These are phyloP conservation scores for Meiosimyza decipiens DNA, from an alignment of 2,888 invertebrate genomes.

Conservation along the genomic window DNA sequence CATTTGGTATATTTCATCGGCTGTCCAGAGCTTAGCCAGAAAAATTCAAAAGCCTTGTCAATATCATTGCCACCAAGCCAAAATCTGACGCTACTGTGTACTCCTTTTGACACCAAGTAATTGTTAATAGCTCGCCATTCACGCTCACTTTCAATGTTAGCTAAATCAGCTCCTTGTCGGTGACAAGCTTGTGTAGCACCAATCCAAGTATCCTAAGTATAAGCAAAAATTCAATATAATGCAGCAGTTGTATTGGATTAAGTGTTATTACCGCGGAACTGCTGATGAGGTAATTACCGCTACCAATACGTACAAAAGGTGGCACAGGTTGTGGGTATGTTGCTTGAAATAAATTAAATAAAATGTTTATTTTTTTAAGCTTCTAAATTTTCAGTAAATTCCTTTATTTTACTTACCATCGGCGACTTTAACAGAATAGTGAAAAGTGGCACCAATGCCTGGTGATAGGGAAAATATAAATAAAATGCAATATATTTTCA, in stretches of 20 bases:
- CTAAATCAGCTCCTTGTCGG: no score
- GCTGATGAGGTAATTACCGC: neutral
- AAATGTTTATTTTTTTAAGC: neutral
- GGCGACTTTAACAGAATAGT: no score
- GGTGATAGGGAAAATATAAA: no score
- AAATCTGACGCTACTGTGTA: neutral
- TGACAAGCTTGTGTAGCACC: neutral
- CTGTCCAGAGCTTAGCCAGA: conserved; percentile 54
- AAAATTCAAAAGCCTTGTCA: conserved; percentile 53
- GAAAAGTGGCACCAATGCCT: no score
- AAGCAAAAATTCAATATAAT: neutral
- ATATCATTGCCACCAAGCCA: conserved; percentile 51
- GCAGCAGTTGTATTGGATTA: neutral
- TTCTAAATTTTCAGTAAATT: neutral
- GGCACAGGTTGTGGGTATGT: neutral
- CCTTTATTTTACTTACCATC: neutral
- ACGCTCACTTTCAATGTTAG: no score
- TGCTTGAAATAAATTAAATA: neutral
- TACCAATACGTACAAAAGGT: neutral
- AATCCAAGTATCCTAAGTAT: conserved; percentile 9
- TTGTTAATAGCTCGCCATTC: conserved; percentile 7
- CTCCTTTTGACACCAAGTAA: neutral
- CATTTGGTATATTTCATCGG: conserved; percentile 54
- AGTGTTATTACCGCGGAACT: neutral
- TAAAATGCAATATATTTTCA: no score